Conservation (phyloP, 2,113 vertebrate species). For the Hipposideros armiger region DNA sequence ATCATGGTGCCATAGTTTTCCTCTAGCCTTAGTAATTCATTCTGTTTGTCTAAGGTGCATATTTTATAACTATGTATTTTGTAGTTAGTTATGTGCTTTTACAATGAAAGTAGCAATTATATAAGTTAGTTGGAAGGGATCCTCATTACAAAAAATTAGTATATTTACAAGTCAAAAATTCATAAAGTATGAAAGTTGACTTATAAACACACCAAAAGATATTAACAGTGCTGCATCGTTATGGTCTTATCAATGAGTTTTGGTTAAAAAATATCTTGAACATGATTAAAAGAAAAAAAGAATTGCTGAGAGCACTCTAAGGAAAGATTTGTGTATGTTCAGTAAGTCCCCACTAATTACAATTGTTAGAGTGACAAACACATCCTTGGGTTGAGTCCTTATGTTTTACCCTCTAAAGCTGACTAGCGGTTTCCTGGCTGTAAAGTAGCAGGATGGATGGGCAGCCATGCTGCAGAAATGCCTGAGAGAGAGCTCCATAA, state of each 20-base stretch:
- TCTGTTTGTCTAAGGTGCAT: background rate
- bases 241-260: background rate
- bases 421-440: background rate
- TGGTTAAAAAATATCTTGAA: background rate
- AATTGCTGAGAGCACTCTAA: background rate
- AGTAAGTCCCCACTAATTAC: background rate
- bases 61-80: slow-evolving; percentile 7
- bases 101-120: background rate
- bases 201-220: background rate
- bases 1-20: background rate
- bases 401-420: background rate
- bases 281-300: background rate
- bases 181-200: background rate
- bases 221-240: background rate
- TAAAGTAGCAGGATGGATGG: background rate
- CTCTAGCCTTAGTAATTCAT: background rate
- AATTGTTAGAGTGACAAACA: background rate
- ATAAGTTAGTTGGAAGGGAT: slow-evolving; percentile 24
- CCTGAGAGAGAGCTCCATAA: background rate
- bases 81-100: background rate
- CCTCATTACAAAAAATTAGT: background rate
- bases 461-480: background rate
- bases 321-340: background rate
- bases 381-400: background rate
- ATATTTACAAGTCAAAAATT: background rate